Evolutionary conservation across 1,140 invertebrate species (phyloP).

Genomic region (Onthophagus taurus): DNA sequence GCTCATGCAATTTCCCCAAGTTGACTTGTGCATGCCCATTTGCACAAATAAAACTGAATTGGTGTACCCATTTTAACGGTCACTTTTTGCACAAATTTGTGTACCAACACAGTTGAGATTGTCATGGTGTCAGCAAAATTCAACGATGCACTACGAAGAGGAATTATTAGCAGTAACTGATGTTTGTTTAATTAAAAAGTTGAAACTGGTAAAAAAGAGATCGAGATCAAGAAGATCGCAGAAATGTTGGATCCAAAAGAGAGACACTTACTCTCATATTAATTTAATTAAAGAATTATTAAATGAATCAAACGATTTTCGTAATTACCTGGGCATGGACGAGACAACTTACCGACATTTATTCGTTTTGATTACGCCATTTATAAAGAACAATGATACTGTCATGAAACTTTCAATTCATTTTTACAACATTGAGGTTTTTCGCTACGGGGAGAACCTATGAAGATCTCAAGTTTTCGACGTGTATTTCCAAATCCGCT

Average conservation of each 20-base stretch:
- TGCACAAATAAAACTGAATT: no score
- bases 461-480: slow-evolving; percentile 4
- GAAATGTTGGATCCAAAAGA: slow-evolving; percentile 1
- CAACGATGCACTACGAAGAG: slow-evolving; percentile 2
- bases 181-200: slow-evolving; percentile 2
- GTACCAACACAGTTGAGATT: not conserved
- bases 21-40: no score
- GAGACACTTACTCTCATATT: slow-evolving; percentile 1
- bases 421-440: not conserved
- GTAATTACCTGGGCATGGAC: no score
- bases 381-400: not conserved
- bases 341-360: not conserved
- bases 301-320: no score
- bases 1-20: no score
- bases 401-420: slow-evolving; percentile 1
- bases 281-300: no score
- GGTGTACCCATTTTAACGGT: no score
- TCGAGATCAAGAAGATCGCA: not conserved
- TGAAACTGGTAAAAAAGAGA: not conserved
- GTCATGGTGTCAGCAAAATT: not conserved
- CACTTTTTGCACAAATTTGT: slow-evolving; percentile 5
- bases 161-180: not conserved
- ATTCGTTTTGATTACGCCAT: slow-evolving; percentile 1
- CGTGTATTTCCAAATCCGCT: not conserved
- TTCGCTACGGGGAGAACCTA: not conserved